These are phyloP conservation scores for Stylophora pistillata DNA, from an alignment of 64 coral and sea anemone genomes.

Conservation along the genomic window DNA sequence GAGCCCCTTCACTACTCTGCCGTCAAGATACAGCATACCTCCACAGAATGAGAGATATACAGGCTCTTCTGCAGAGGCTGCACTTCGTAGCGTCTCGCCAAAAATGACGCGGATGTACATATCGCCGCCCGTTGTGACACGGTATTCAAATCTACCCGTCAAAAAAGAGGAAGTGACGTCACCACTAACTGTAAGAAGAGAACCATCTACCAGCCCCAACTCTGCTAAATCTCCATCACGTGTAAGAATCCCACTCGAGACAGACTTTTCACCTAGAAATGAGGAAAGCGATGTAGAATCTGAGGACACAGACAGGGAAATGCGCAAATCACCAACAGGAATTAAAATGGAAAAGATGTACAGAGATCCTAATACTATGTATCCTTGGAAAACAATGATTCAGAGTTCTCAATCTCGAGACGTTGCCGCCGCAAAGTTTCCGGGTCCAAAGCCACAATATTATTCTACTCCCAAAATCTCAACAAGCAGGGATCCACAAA, in stretches of 20 bases:
- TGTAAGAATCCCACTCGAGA: constrained; percentile 11
- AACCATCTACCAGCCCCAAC: neutral
- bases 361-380: constrained; percentile 80
- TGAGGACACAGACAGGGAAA: constrained; percentile 85
- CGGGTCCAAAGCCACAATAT: constrained; percentile 36
- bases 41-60: constrained; percentile 17
- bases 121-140: constrained; percentile 9
- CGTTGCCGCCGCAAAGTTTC: neutral
- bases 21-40: constrained; percentile 31
- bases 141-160: neutral
- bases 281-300: constrained; percentile 85
- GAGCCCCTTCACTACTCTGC: neutral
- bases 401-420: constrained; percentile 37
- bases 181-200: neutral
- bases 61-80: neutral
- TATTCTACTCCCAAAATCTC: constrained; percentile 44
- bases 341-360: constrained; percentile 88
- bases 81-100: neutral
- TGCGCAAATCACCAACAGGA: constrained; percentile 89
- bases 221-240: neutral
- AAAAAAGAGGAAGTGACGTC: neutral
- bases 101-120: neutral
- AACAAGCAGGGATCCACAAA: neutral
- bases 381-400: constrained; percentile 75
- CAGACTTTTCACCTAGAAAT: constrained; percentile 12